Conservation (phyloP, 2,888 invertebrate genomes). For the Apoderus coryli region DNA sequence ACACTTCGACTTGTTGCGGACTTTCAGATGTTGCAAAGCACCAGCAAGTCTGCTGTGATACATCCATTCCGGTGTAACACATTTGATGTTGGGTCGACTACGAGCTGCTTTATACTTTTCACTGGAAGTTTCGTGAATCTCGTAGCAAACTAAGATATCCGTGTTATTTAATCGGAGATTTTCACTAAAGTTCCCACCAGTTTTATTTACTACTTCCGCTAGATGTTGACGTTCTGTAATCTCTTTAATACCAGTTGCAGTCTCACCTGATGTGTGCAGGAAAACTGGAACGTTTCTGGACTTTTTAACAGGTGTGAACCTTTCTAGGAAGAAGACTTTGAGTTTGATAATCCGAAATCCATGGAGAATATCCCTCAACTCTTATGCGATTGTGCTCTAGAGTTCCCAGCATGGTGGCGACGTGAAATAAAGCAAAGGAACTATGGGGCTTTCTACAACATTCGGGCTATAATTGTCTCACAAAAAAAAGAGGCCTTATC, state of each 20-base stretch:
- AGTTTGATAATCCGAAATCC: slow-evolving; percentile 69
- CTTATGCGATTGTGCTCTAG: too few relatives aligned
- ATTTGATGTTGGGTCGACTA: slow-evolving; percentile 36
- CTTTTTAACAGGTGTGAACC: too few relatives aligned
- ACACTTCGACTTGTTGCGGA: too few relatives aligned
- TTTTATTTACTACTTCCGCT: slow-evolving; percentile 49
- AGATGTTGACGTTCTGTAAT: slow-evolving; percentile 47
- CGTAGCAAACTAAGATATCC: slow-evolving; percentile 40
- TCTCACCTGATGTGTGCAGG: too few relatives aligned
- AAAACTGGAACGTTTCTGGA: too few relatives aligned
- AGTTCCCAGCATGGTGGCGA: too few relatives aligned
- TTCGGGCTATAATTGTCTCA: slow-evolving; percentile 43
- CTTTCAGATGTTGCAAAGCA: slow-evolving; percentile 44
- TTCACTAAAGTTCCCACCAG: slow-evolving; percentile 48
- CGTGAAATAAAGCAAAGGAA: slow-evolving; percentile 34
- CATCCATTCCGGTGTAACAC: slow-evolving; percentile 67
- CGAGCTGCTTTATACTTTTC: slow-evolving; percentile 55
- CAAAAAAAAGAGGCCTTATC: slow-evolving; percentile 46
- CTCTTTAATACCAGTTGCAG: slow-evolving; percentile 55
- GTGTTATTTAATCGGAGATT: slow-evolving; percentile 37
- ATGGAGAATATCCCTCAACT: slow-evolving; percentile 33
- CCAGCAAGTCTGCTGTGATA: slow-evolving; percentile 60
- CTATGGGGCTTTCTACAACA: slow-evolving; percentile 32
- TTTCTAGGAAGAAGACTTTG: slow-evolving; percentile 62
- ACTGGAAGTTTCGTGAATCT: slow-evolving; percentile 46